phyloP scores from a whole-genome alignment of 2,797 vertebrate species.

The Hephaestus fuliginosus region DNA sequence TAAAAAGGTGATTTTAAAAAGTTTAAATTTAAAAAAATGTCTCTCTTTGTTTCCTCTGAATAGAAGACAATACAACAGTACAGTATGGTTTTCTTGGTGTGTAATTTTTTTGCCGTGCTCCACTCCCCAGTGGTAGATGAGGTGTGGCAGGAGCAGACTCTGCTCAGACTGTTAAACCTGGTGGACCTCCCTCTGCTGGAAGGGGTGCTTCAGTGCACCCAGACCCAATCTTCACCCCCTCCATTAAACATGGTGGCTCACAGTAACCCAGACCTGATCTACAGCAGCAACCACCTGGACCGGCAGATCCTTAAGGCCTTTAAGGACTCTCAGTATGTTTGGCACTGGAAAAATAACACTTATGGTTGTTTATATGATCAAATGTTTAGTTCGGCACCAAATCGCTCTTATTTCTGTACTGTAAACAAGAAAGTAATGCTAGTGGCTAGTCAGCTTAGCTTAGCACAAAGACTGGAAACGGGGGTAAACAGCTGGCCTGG shows the following conservation, averaged over 20 bases:
- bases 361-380: too few species aligned
- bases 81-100: neutral
- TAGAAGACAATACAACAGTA: neutral
- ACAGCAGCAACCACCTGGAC: slow-evolving; percentile 91
- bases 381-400: neutral
- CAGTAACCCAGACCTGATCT: slow-evolving; percentile 80
- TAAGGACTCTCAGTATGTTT: slow-evolving; percentile 90
- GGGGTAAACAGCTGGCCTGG: too few species aligned
- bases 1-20: too few species aligned
- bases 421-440: neutral
- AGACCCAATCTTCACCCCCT: slow-evolving; percentile 45
- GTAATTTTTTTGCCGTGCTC: neutral
- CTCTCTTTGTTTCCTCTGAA: neutral
- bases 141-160: slow-evolving; percentile 95
- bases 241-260: slow-evolving; percentile 66
- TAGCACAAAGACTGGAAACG: neutral
- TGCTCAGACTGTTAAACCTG: slow-evolving; percentile 90
- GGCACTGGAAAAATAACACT: slow-evolving; percentile 17
- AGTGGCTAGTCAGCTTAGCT: neutral
- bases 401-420: neutral
- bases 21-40: neutral
- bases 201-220: slow-evolving; percentile 86
- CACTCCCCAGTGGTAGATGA: slow-evolving; percentile 87
- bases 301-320: slow-evolving; percentile 93
- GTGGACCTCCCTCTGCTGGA: slow-evolving; percentile 95